These are phyloP conservation scores for Piliocolobus tephrosceles DNA, from an alignment of 2,113 vertebrate genomes.

Conservation along the genomic window DNA sequence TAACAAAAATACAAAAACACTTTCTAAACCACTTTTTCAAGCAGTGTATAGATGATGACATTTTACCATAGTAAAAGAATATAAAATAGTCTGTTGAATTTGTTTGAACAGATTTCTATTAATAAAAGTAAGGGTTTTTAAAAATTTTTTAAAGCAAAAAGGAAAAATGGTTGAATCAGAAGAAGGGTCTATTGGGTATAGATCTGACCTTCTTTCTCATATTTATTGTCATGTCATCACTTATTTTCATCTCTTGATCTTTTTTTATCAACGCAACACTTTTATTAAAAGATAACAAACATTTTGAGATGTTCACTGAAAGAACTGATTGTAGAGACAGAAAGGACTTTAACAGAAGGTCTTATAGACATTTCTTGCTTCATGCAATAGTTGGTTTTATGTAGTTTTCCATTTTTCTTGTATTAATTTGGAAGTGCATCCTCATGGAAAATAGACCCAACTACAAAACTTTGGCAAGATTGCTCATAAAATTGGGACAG, in stretches of 20 bases:
- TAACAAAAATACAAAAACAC: background rate
- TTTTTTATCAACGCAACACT: background rate
- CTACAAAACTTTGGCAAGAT: background rate
- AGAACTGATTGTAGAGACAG: background rate
- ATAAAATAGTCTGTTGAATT: background rate
- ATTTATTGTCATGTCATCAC: background rate
- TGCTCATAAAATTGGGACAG: too few species aligned
- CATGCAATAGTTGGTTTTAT: background rate
- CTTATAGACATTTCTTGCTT: background rate
- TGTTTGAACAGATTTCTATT: background rate
- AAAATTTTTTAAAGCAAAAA: background rate
- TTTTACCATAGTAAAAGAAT: background rate
- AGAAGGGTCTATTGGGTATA: background rate
- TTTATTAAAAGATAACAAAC: background rate
- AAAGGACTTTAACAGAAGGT: background rate
- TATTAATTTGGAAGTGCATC: background rate
- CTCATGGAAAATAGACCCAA: background rate
- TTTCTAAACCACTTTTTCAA: conserved; percentile 39
- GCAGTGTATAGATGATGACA: background rate
- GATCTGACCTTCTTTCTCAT: background rate
- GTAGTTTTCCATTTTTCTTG: background rate
- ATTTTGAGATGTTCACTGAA: background rate
- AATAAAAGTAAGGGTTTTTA: background rate
- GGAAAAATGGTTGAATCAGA: background rate
- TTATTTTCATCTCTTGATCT: background rate